Evolutionary conservation across 2,113 vertebrate genomes (phyloP), one percentile per base, ranked within the genome.

Genomic region (Pluvialis apricaria): DNA sequence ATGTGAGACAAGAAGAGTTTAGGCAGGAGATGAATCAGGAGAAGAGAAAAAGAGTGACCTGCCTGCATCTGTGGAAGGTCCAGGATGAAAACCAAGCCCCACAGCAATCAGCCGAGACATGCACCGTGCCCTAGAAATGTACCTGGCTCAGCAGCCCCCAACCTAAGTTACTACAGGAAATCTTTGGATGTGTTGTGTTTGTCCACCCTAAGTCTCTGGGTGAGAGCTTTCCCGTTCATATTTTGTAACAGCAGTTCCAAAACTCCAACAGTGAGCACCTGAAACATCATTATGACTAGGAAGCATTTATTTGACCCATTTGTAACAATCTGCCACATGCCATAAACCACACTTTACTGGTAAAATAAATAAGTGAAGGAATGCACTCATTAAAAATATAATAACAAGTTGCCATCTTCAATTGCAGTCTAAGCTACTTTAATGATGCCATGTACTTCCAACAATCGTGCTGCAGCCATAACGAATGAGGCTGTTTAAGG

Each of bases 331-430:
- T 97, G 96, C 89, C 96, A 93, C 55, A 64, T 98, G 92, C 93
- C 90, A 97, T 97, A 98, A 98, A 97, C 93, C 95, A 95, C 14
- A 2, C 75, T 93, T 96, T 96, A 95, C 76, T 84, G 94, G 82
- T 96, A 90, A 86, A 97, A 94, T 95, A 97, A 97, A 94, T 90
- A 93, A 96, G 80, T 92, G 88, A 89, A 90, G 78, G 78, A 97
- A 96, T 89, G 89, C 49, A 93, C 70, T 96, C 93, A 96, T 97
- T 97, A 97, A 97, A 97, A 98, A 97, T 62, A 83, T 88, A 93
- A 97, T 97, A 98, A 92, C 96, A 97, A 98, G 98, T 98, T 97
- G 94, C 96, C 95, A 96, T 97, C 96, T 97, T 98, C 97, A 97
- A 66, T 89, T 97, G 96, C 60, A 18, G 95, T 96, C 96, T 97